These are phyloP conservation scores for Henricia sp. DNA, from an alignment of 53 echinoderm and acorn worm species.

Conservation along the genomic window DNA sequence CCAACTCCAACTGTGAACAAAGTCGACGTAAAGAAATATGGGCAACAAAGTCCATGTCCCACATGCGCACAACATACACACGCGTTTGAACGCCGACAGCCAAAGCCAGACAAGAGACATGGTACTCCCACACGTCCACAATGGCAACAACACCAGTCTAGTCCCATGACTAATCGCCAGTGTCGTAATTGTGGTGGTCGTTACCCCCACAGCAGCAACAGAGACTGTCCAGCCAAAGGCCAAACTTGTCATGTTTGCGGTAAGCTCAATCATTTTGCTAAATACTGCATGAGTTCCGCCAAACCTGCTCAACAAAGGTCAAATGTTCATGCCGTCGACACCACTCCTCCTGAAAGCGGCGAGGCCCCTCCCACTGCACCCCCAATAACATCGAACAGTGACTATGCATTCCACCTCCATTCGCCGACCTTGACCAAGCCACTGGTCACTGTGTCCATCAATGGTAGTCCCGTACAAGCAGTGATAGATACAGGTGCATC, in stretches of 20 bases:
- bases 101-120: background rate
- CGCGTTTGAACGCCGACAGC: conserved; percentile 10
- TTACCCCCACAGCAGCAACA: conserved; percentile 39
- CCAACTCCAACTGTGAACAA: conserved; percentile 10
- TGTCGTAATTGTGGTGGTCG: conserved; percentile 55
- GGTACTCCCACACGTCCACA: background rate
- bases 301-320: conserved; percentile 9
- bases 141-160: background rate
- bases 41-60: background rate
- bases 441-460: conserved; percentile 29
- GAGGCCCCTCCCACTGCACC: conserved; percentile 15
- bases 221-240: conserved; percentile 55
- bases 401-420: conserved; percentile 23
- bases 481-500: conserved; percentile 51
- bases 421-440: conserved; percentile 29
- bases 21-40: background rate
- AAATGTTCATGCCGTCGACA: background rate
- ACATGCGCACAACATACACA: background rate
- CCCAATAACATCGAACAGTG: background rate
- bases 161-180: background rate
- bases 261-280: conserved; percentile 42
- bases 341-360: conserved; percentile 18
- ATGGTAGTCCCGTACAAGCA: background rate
- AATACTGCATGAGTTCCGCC: conserved; percentile 20
- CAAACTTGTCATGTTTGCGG: conserved; percentile 42